These are phyloP conservation scores for Euplagia quadripunctaria DNA, from an alignment of 2,888 invertebrate species.

Conservation along the genomic window DNA sequence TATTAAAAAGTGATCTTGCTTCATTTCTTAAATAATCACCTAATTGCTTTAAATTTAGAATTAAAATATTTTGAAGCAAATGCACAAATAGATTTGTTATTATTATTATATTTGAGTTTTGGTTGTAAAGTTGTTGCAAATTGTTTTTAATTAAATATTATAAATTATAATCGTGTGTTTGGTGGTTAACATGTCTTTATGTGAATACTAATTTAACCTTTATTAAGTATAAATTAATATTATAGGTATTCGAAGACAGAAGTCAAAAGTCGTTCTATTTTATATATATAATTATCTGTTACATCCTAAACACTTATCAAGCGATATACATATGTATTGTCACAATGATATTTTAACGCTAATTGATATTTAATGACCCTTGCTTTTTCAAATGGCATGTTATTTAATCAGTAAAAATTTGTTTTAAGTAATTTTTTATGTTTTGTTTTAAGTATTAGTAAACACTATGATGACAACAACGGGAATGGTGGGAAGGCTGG, in stretches of 20 bases:
- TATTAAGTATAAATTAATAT: not conserved
- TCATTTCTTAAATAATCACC: not conserved
- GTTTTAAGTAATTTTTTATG: not conserved
- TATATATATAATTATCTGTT: not conserved
- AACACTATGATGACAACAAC: not conserved
- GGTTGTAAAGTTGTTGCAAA: constrained; percentile 50
- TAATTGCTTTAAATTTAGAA: constrained; percentile 21
- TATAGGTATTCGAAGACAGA: too few relatives aligned
- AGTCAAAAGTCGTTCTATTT: not conserved
- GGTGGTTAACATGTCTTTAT: constrained; percentile 61
- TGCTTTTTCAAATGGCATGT: not conserved
- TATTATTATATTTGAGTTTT: constrained; percentile 41
- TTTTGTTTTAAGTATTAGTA: not conserved
- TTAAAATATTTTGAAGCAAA: constrained; percentile 8
- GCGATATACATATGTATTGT: not conserved
- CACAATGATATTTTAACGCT: not conserved
- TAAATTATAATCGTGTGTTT: constrained; percentile 48
- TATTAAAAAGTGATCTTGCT: not conserved
- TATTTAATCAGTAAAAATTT: not conserved
- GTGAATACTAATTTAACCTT: constrained; percentile 51
- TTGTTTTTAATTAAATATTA: constrained; percentile 56
- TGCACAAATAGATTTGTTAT: constrained; percentile 33
- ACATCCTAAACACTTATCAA: not conserved
- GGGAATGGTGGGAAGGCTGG: not conserved
- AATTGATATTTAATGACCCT: too few relatives aligned